Evolutionary conservation across 2,797 vertebrate species (phyloP), one percentile per base, ranked within the genome.

Genomic region (Naso thynnoides): DNA sequence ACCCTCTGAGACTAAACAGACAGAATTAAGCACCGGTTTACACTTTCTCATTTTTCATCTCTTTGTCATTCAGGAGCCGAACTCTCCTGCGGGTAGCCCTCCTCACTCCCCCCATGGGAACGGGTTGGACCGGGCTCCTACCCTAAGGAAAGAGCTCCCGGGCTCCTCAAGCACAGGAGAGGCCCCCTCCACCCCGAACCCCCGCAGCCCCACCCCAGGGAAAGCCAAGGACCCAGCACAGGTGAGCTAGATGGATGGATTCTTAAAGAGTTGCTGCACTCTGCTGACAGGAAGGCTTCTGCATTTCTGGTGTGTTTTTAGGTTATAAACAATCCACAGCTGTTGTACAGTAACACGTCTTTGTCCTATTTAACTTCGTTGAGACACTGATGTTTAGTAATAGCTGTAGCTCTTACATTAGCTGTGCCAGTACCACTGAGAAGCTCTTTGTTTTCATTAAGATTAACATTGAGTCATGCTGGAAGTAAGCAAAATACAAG

Each of bases 81-180:
- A 94, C 59, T 97, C 95, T 2, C 96, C 96, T 21, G 86, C 90
- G 0, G 80, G 93, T 71, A 97, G 95, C 83, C 95, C 95, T 0
- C 36, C 89, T 18, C 83, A 47, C 38, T 89, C 93, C 0, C 94
- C 96, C 3, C 87, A 94, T 4, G 93, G 90, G 9, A 95, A 94
- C 8, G 95, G 95, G 16, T 84, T 95, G 59, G 94, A 96, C 83
- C 89, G 94, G 36, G 87, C 87, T 0, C 91, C 91, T 0, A 83
- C 92, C 0, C 41, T 93, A 21, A 86, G 75, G 42, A 95, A 87
- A 80, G 96, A 97, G 75, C 73, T 93, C 0, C 94, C 95, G 0
- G 90, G 89, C 36, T 97, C 96, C 69, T 96, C 96, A 0, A 85
- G 90, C 26, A 93, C 96, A 21, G 52, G 93, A 48, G 76, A 92